phyloP scores from a whole-genome alignment of 2,113 vertebrate genomes.

The Erpornis zantholeuca region DNA sequence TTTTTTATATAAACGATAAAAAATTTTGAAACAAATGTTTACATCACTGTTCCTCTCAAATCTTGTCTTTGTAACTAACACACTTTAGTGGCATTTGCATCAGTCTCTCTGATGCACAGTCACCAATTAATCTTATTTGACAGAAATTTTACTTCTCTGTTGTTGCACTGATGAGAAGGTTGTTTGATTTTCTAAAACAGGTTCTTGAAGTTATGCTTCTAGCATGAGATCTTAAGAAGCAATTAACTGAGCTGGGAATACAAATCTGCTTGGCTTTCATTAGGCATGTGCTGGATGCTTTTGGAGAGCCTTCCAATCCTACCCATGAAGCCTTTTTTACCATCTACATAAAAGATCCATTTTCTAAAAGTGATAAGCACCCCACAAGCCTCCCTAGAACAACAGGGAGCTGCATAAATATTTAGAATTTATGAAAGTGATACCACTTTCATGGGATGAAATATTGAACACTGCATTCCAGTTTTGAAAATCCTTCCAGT shows the following conservation, averaged over 20 bases:
- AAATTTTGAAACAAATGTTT: neutral
- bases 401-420: neutral
- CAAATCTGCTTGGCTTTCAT: neutral
- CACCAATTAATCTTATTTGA: neutral
- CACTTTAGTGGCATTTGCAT: neutral
- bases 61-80: constrained; percentile 9
- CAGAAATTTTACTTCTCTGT: neutral
- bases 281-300: neutral
- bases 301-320: neutral
- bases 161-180: neutral
- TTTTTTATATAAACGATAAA: neutral
- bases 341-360: neutral
- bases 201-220: neutral
- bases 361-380: neutral
- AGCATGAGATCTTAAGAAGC: neutral
- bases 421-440: neutral
- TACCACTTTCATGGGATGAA: neutral
- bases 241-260: neutral
- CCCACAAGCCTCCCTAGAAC: neutral
- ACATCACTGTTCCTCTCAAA: neutral
- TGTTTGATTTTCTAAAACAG: neutral
- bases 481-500: neutral
- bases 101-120: neutral
- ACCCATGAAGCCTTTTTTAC: neutral
- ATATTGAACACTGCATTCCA: neutral